A percentile compares a stretch with the other conserved stretches of the same genome.
These are phyloP conservation scores for Hermaeophaga mercurialis DNA, from an alignment of 2,888 invertebrate genomes.

Conservation along the genomic window DNA sequence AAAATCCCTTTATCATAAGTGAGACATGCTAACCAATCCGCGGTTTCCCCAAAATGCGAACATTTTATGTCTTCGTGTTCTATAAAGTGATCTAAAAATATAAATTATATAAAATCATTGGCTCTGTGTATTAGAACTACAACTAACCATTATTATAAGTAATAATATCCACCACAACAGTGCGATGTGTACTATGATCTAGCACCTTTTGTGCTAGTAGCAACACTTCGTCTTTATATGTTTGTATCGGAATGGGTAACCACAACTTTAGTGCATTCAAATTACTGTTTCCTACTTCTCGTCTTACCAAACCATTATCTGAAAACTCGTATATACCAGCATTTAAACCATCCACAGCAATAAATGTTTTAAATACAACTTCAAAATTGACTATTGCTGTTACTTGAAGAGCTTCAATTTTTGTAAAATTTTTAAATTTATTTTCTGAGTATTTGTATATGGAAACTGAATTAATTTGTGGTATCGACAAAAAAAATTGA, in stretches of 20 bases:
- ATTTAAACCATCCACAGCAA: slow-evolving; percentile 52
- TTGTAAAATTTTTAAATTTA: slow-evolving; percentile 45
- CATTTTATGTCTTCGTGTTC: slow-evolving; percentile 55
- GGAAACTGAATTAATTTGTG: slow-evolving; percentile 45
- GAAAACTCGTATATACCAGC: slow-evolving; percentile 51
- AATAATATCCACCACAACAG: slow-evolving; percentile 48
- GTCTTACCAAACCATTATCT: slow-evolving; percentile 40
- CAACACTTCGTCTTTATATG: slow-evolving; percentile 57
- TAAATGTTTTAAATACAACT: slow-evolving; percentile 51
- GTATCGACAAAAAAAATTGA: slow-evolving; percentile 48
- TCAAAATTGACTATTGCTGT: slow-evolving; percentile 50
- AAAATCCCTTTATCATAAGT: slow-evolving; percentile 45
- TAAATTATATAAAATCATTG: no score
- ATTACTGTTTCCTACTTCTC: slow-evolving; percentile 45
- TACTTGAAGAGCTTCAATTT: slow-evolving; percentile 44
- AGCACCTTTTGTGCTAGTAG: slow-evolving; percentile 54
- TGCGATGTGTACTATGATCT: slow-evolving; percentile 47
- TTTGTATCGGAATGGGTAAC: slow-evolving; percentile 53
- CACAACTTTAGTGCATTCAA: slow-evolving; percentile 50
- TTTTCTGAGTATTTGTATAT: slow-evolving; percentile 45
- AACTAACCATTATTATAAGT: slow-evolving; percentile 48
- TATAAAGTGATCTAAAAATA: slow-evolving; percentile 44
- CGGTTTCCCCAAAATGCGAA: slow-evolving; percentile 46
- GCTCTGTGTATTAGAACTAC: no score
- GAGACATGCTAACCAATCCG: slow-evolving; percentile 49